Percentiles rank a stretch among this genome's conserved stretches.
Conservation (phyloP, 2,113 vertebrate genomes). For the Labeo catla region DNA sequence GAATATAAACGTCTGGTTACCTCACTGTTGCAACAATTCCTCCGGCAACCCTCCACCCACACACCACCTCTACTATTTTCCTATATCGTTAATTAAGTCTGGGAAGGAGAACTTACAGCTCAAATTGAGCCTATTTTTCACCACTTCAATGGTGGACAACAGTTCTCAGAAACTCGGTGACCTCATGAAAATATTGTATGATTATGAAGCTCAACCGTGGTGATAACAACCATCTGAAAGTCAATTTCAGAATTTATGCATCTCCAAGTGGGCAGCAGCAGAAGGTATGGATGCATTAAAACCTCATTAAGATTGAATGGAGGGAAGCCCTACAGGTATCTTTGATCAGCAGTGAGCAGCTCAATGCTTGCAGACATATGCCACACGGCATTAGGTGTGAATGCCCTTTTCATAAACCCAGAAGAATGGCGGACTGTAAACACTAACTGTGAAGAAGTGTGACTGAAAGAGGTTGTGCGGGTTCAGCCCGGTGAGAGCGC, state of each 20-base stretch:
- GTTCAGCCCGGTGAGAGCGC: conserved; percentile 30
- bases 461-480: conserved; percentile 10
- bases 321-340: conserved; percentile 58
- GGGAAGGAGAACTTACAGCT: neutral
- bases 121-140: neutral
- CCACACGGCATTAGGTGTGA: conserved; percentile 63
- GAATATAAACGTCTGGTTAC: neutral
- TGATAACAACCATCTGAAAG: neutral
- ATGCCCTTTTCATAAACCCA: conserved; percentile 45
- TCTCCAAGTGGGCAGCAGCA: conserved; percentile 18
- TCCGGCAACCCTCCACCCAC: conserved; percentile 4
- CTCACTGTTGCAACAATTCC: neutral
- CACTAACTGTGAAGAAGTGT: conserved; percentile 11
- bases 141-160: neutral
- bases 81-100: neutral
- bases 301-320: conserved; percentile 58
- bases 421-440: conserved; percentile 11
- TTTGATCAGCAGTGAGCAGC: conserved; percentile 62
- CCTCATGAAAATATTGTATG: neutral
- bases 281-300: conserved; percentile 60
- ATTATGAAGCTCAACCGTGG: neutral
- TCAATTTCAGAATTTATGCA: neutral
- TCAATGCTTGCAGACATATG: conserved; percentile 53
- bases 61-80: neutral
- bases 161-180: neutral